Percentiles rank a stretch among this genome's conserved stretches.
Conservation (phyloP, 2,797 vertebrate species). For the Pelochelys cantorii region DNA sequence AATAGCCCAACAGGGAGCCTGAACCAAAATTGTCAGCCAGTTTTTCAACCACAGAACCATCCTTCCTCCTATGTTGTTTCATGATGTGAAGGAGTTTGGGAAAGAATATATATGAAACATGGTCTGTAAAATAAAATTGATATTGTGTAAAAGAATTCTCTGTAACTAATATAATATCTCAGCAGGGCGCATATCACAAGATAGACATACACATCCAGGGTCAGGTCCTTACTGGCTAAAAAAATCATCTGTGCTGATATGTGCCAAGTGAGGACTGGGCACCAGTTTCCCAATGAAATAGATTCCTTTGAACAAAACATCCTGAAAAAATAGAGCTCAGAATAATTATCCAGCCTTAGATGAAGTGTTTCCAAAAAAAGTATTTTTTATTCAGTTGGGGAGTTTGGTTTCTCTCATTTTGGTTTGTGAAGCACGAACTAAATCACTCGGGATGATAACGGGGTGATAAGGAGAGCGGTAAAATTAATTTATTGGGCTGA, state of each 20-base stretch:
- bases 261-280: conserved; percentile 50
- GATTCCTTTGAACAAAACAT: conserved; percentile 15
- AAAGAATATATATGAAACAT: not conserved
- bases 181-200: conserved; percentile 47
- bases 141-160: conserved; percentile 20
- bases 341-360: not conserved
- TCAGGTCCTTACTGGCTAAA: conserved; percentile 30
- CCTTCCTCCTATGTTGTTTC: not conserved
- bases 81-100: not conserved
- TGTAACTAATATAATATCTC: conserved; percentile 33
- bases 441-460: conserved; percentile 67
- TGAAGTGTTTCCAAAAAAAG: not conserved
- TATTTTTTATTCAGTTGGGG: not conserved
- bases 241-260: conserved; percentile 62
- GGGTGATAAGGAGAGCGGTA: conserved; percentile 14
- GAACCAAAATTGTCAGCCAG: not conserved
- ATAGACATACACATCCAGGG: not conserved
- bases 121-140: conserved; percentile 26
- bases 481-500: conserved; percentile 67
- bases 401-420: not conserved
- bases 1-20: not conserved
- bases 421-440: conserved; percentile 51
- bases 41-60: not conserved
- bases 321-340: not conserved
- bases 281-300: conserved; percentile 52